Base-by-base conservation (phyloP, 2,113 vertebrate genomes). In the Calidris pygmaea region DNA sequence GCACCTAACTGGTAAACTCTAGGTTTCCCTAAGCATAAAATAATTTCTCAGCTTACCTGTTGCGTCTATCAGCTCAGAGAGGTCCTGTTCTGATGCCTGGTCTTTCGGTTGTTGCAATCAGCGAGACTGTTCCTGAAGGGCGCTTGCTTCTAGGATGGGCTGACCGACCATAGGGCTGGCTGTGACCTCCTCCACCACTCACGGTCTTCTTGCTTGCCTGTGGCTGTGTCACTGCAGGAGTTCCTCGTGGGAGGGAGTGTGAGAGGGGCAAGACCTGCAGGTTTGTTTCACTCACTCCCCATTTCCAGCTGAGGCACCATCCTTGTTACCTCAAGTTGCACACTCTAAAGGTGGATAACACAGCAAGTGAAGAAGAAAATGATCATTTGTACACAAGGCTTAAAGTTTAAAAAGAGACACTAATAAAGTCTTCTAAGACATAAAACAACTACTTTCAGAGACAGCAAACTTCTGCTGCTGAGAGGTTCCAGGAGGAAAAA, bases 11-110 rank as follows among this genome's bases (percentile, higher is more conserved):
- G 18, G 8, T 2, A n/a, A 93, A 35, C 6, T 56, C 14, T 26
- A 3, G 11, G 2, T 55, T 89, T 86, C 16, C 34, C 17, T 32
- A 87, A 53, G 37, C 35, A 90, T 8, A 90, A 77, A 75, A 47
- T 47, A 37, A 66, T 82, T 75, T 77, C 7, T 39, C 12, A 39
- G 7, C 95, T 97, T 96, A 97, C 97, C 96, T 95, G 65, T 63
- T 90, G 9, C 24, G 17, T 29, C 6, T 70, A 2, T 52, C 52
- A 68, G 41, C 24, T 96, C 47, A 81, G 17, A 14, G 12, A 3
- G 41, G 7, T 91, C 21, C 45, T 34, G 6, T 82, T 66, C 59
- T 56, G 62, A 8, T 22, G 29, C 32, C 9, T 91, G 41, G 21
- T 62, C 43, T 65, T 95, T 70, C 63, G 90, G 55, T 20, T n/a